Conservation (phyloP, 2,797 vertebrate genomes). For the Falco novaeseelandiae region DNA sequence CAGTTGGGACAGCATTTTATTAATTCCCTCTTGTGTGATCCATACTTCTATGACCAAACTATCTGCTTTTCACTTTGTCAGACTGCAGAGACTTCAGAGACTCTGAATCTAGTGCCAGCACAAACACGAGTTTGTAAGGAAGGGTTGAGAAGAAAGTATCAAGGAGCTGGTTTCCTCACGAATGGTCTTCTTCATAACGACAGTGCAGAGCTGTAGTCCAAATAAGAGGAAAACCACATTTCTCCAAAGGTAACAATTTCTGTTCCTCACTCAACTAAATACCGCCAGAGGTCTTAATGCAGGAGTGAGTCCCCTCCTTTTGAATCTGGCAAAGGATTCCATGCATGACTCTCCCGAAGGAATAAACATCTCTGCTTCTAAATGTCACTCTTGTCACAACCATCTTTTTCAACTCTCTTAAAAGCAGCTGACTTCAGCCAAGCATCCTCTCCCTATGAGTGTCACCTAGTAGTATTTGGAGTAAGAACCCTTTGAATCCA, state of each 20-base stretch:
- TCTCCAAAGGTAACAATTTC: not conserved
- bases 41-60: not conserved
- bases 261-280: not conserved
- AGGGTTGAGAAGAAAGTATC: not conserved
- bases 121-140: not conserved
- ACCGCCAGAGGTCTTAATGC: not conserved
- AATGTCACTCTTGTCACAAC: not conserved
- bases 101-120: not conserved
- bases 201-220: not conserved
- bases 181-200: not conserved
- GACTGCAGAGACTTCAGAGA: not conserved
- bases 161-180: not conserved
- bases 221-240: not conserved
- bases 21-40: not conserved
- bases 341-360: fast-evolving
- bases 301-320: not conserved
- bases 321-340: not conserved
- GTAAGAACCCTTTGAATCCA: not conserved
- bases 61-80: not conserved
- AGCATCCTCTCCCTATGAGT: not conserved
- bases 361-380: not conserved
- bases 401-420: not conserved
- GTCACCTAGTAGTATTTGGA: not conserved
- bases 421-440: not conserved
- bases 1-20: not conserved